Percentiles rank a stretch among this genome's conserved stretches.
These are phyloP conservation scores for Phaenicophaeus curvirostris DNA, from an alignment of 2,797 vertebrate genomes.

Conservation along the genomic window DNA sequence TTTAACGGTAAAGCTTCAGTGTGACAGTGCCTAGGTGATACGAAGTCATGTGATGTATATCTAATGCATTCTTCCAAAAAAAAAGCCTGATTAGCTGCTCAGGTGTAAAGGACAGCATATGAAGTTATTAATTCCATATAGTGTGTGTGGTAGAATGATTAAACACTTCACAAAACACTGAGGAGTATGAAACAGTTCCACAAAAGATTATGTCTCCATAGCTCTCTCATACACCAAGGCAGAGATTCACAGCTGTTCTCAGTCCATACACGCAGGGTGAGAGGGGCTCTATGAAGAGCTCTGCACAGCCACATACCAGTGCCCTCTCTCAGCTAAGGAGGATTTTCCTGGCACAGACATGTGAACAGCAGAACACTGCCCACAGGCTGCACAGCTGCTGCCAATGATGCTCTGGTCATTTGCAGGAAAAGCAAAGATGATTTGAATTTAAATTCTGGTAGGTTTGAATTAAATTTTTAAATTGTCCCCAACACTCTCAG, in stretches of 20 bases:
- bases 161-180: neutral
- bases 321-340: neutral
- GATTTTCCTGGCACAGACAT: neutral
- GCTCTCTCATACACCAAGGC: neutral
- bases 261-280: neutral
- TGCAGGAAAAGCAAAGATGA: conserved; percentile 11
- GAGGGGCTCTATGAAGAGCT: neutral
- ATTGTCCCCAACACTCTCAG: conserved; percentile 14
- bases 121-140: conserved; percentile 4
- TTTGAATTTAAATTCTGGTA: neutral
- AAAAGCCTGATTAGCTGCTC: neutral
- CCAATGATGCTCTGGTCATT: neutral
- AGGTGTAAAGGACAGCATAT: neutral
- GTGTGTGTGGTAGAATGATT: neutral
- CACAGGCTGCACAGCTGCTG: conserved; percentile 45
- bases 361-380: conserved; percentile 7
- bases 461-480: conserved; percentile 9
- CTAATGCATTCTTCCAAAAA: neutral
- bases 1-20: neutral
- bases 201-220: neutral
- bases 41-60: neutral
- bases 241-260: neutral
- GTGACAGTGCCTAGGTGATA: neutral
- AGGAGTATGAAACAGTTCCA: neutral
- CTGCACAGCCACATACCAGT: neutral